Evolutionary conservation across 2,113 vertebrate genomes (phyloP), one percentile per base, ranked within the genome.

Genomic region (Lontra canadensis): DNA sequence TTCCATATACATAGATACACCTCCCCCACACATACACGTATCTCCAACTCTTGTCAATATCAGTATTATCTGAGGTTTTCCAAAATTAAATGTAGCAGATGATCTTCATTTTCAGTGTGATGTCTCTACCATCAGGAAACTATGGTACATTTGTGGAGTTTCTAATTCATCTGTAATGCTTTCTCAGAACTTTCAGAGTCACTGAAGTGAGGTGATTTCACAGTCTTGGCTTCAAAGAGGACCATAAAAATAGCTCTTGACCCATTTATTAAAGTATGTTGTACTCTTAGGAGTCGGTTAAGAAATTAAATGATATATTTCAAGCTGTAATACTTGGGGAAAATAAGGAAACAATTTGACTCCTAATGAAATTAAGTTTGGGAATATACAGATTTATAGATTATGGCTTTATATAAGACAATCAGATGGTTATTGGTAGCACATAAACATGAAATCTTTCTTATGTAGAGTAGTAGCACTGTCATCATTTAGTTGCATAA

Each of bases 1-100:
- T 88, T 83, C 80, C 18, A 67, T 61, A 49, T n/a, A 36, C 12
- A 80, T 9, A 81, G 14, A 69, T 18, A 44, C 25, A 76, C 25
- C 17, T 13, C 6, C 12, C 47, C 12, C 11, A 49, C 47, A 49
- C 47, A n/a, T n/a, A 49, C 47, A 49, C 3, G 47, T 49, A 15
- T 15, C 7, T 63, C 13, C 80, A 87, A 94, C 20, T 42, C 47
- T 92, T 95, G 52, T 31, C 88, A 95, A 44, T 84, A 96, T 65
- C 81, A 97, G 44, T 84, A 96, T 57, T 92, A 82, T 87, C 23
- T 84, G 42, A 49, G 26, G 47, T 73, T 90, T 83, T 91, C 42
- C 63, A 63, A 82, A 97, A 92, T 92, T 93, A 95, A 93, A 88
- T 84, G 21, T 91, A 86, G 3, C 49, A 67, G 25, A 71, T 84